Conservation (phyloP, 2,113 vertebrate species). For the Clarias macrocephalus region DNA sequence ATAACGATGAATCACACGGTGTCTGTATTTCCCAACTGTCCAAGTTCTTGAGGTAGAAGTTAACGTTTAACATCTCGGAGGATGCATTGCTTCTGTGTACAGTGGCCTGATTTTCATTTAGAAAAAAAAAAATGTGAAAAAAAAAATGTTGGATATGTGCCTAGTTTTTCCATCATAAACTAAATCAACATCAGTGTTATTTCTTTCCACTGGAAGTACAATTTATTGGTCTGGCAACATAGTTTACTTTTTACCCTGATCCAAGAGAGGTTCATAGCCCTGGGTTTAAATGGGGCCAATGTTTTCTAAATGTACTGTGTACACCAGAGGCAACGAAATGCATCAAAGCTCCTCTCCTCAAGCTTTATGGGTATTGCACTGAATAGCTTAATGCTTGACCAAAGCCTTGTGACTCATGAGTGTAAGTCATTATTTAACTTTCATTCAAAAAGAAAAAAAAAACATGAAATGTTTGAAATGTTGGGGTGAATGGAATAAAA, state of each 20-base stretch:
- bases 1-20: constrained; percentile 55
- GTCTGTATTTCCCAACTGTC: constrained; percentile 79
- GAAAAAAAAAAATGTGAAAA: background rate
- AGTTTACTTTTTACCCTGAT: constrained; percentile 9
- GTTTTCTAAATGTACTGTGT: constrained; percentile 46
- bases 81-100: constrained; percentile 52
- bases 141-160: constrained; percentile 16
- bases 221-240: constrained; percentile 20
- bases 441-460: constrained; percentile 19
- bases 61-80: constrained; percentile 44
- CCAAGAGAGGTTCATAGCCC: constrained; percentile 37
- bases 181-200: constrained; percentile 22
- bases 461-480: constrained; percentile 21
- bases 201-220: constrained; percentile 26
- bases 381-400: constrained; percentile 15
- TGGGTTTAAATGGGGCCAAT: constrained; percentile 20
- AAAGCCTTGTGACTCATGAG: constrained; percentile 20
- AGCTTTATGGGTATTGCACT: constrained; percentile 50
- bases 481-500: constrained; percentile 23
- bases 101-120: constrained; percentile 25
- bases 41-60: constrained; percentile 63
- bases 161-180: constrained; percentile 23
- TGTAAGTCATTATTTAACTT: constrained; percentile 6
- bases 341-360: background rate
- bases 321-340: constrained; percentile 21